phyloP scores from a whole-genome alignment of 2,888 invertebrate species.

The Octodonta nipae region DNA sequence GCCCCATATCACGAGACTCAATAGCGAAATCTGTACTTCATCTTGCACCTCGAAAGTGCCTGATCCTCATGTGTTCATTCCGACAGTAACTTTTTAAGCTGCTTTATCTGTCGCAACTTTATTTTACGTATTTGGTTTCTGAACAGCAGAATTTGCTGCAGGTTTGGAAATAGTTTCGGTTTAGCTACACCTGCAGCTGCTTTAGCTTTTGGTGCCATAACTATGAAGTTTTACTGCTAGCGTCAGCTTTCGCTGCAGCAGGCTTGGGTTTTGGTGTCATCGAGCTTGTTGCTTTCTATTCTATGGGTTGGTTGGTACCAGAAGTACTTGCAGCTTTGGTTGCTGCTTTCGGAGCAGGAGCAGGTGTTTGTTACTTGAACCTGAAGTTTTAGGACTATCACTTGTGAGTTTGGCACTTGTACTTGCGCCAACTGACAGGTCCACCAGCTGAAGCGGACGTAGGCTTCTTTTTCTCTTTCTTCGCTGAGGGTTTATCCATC shows the following conservation, averaged over 20 bases:
- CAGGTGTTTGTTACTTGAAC: conserved; percentile 25
- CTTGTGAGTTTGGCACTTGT: conserved; percentile 26
- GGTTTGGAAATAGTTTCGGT: conserved; percentile 26
- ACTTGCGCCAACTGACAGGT: conserved; percentile 27
- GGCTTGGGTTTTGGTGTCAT: conserved; percentile 19
- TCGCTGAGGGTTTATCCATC: conserved; percentile 63
- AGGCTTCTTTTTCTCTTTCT: conserved; percentile 41
- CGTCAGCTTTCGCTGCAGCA: conserved; percentile 15
- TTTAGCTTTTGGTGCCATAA: conserved; percentile 27
- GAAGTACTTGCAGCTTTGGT: conserved; percentile 29
- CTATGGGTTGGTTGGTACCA: conserved; percentile 21
- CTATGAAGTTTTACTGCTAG: conserved; percentile 13
- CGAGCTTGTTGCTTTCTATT: conserved; percentile 13
- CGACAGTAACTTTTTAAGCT: conserved; percentile 25
- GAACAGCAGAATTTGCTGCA: conserved; percentile 14
- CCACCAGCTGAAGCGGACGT: conserved; percentile 28
- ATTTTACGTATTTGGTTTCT: conserved; percentile 17
- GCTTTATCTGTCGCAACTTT: conserved; percentile 28
- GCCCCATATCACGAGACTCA: too few relatives aligned
- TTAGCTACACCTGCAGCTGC: conserved; percentile 25
- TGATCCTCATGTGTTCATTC: too few relatives aligned
- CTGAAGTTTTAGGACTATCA: conserved; percentile 36
- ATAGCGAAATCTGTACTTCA: too few relatives aligned
- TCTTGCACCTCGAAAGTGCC: too few relatives aligned
- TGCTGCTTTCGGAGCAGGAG: conserved; percentile 34